Percentiles rank a stretch among this genome's conserved stretches.
These are phyloP conservation scores for Lanius collurio DNA, from an alignment of 2,113 vertebrate genomes.

Conservation along the genomic window DNA sequence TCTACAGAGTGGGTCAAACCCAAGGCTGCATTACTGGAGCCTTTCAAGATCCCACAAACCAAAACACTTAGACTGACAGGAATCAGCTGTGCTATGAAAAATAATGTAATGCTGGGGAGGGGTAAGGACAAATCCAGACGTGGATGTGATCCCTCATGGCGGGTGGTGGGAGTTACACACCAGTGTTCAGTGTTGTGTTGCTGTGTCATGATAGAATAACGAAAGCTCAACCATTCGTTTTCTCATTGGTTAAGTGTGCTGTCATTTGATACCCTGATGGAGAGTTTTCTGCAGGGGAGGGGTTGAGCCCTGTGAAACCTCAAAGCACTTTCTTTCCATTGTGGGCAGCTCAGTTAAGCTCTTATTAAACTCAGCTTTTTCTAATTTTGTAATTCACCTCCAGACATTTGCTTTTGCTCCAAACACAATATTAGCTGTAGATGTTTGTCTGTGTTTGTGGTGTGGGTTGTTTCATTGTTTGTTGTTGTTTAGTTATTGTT, in stretches of 20 bases:
- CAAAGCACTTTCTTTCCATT: slow-evolving; percentile 50
- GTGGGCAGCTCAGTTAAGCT: background rate
- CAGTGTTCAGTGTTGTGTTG: background rate
- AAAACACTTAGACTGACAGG: background rate
- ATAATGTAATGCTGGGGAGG: background rate
- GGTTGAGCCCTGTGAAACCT: slow-evolving; percentile 16
- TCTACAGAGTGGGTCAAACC: background rate
- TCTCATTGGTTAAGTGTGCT: slow-evolving; percentile 1
- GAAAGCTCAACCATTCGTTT: background rate
- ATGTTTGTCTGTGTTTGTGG: slow-evolving; percentile 30
- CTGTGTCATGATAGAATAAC: background rate
- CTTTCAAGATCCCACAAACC: background rate
- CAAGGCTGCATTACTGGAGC: background rate
- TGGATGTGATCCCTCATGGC: background rate
- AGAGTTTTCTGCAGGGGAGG: background rate
- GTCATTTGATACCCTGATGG: slow-evolving; percentile 10
- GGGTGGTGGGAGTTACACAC: background rate
- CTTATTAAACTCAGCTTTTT: slow-evolving; percentile 34
- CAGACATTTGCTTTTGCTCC: slow-evolving; percentile 48
- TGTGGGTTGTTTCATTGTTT: background rate
- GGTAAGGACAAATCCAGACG: background rate
- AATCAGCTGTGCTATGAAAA: background rate
- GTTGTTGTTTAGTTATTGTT: background rate
- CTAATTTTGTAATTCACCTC: slow-evolving; percentile 48
- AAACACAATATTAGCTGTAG: slow-evolving; percentile 17